Percentiles rank a stretch among this genome's conserved stretches.
Evolutionary conservation across 2,797 vertebrate species (phyloP).

Genomic region (Pipistrellus pipistrellus): DNA sequence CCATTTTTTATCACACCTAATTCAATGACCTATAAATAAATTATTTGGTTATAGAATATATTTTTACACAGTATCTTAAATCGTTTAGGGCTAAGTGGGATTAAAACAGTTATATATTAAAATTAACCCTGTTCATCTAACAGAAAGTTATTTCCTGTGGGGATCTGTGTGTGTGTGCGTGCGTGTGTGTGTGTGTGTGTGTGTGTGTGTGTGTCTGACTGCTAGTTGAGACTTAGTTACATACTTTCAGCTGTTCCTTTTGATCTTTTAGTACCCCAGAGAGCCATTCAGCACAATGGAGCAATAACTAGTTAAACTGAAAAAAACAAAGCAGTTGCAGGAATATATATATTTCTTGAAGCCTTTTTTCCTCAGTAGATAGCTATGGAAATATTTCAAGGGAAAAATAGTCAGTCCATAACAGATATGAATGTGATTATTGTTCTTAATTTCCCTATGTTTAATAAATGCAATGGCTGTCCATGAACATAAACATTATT

Average conservation of each 20-base stretch:
- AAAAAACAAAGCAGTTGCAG: not conserved
- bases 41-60: not conserved
- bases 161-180: not conserved
- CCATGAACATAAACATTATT: not conserved
- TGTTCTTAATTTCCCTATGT: not conserved
- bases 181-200: fast-evolving
- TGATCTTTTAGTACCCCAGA: not conserved
- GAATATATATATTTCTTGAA: not conserved
- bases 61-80: not conserved
- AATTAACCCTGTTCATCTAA: not conserved
- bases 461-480: not conserved
- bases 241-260: not conserved
- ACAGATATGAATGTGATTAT: not conserved
- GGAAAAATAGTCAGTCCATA: not conserved
- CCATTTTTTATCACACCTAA: not conserved
- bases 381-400: not conserved
- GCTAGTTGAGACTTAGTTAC: not conserved
- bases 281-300: not conserved
- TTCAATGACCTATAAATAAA: not conserved
- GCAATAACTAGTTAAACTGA: not conserved
- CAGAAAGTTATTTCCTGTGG: not conserved
- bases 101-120: not conserved
- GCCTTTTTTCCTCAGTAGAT: not conserved
- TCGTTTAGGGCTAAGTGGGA: not conserved
- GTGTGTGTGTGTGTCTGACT: no score